phyloP scores from a whole-genome alignment of 2,797 vertebrate species.

The Tenualosa thibaudeaui region DNA sequence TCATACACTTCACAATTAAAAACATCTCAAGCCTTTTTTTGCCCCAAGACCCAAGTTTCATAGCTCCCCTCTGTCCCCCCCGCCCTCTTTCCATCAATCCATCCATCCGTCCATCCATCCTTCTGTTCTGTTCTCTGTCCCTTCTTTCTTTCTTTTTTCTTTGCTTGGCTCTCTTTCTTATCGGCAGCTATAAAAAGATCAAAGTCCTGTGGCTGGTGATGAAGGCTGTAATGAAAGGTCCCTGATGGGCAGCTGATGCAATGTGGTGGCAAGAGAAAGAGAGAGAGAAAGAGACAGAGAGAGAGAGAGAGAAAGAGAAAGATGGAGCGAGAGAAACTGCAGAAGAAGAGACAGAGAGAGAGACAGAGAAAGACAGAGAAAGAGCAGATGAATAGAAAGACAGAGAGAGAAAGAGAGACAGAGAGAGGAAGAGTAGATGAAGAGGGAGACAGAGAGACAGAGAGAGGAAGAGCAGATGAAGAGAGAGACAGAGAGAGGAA shows the following conservation, averaged over 20 bases:
- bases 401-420: background rate
- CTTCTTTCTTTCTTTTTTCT: background rate
- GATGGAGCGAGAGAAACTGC: background rate
- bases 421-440: background rate
- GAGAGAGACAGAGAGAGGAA: background rate
- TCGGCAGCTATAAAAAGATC: slow-evolving; percentile 73
- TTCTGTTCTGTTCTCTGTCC: background rate
- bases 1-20: background rate
- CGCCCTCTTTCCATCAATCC: background rate
- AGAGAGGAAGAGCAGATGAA: background rate
- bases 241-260: slow-evolving; percentile 57
- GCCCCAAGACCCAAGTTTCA: background rate
- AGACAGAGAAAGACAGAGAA: background rate
- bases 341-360: background rate
- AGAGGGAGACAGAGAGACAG: background rate
- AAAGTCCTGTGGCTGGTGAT: slow-evolving; percentile 59
- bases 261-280: slow-evolving; percentile 52
- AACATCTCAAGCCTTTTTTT: background rate
- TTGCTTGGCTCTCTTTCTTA: slow-evolving; percentile 65
- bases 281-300: background rate
- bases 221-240: slow-evolving; percentile 56
- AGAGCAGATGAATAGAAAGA: background rate
- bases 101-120: slow-evolving; percentile 14
- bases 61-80: background rate
- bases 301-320: background rate